These are phyloP conservation scores for Nyctereutes procyonoides DNA, from an alignment of 2,113 vertebrate genomes.

Conservation along the genomic window DNA sequence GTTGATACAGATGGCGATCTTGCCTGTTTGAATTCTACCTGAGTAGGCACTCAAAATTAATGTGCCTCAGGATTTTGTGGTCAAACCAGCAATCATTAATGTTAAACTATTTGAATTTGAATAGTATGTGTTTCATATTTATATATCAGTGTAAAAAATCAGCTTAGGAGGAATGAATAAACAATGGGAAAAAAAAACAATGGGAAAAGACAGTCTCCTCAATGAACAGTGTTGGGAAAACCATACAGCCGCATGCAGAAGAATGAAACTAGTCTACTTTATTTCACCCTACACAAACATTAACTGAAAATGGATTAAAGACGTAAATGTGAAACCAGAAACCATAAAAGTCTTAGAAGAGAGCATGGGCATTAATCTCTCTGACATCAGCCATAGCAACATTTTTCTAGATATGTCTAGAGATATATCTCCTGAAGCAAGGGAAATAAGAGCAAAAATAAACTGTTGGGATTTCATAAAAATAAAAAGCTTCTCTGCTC, in stretches of 20 bases:
- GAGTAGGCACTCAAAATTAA: background rate
- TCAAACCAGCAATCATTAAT: background rate
- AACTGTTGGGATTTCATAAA: background rate
- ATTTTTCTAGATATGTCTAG: background rate
- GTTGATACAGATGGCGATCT: too few species aligned
- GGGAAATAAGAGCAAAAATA: background rate
- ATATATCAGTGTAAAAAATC: accelerated
- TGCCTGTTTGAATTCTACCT: background rate
- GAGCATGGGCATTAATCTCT: background rate
- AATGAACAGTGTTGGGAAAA: background rate
- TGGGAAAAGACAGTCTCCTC: background rate
- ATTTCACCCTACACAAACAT: background rate
- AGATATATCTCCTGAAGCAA: background rate
- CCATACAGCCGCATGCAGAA: background rate
- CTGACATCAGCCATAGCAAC: background rate
- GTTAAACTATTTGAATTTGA: background rate
- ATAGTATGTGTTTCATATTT: background rate
- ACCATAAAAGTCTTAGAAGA: background rate
- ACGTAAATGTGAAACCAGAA: background rate
- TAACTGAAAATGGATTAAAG: background rate
- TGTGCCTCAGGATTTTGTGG: background rate
- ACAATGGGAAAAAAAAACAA: background rate
- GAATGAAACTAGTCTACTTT: background rate
- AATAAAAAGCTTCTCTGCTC: background rate
- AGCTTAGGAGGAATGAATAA: background rate